phyloP scores from a whole-genome alignment of 2,888 invertebrate genomes.

The Abrostola tripartita region DNA sequence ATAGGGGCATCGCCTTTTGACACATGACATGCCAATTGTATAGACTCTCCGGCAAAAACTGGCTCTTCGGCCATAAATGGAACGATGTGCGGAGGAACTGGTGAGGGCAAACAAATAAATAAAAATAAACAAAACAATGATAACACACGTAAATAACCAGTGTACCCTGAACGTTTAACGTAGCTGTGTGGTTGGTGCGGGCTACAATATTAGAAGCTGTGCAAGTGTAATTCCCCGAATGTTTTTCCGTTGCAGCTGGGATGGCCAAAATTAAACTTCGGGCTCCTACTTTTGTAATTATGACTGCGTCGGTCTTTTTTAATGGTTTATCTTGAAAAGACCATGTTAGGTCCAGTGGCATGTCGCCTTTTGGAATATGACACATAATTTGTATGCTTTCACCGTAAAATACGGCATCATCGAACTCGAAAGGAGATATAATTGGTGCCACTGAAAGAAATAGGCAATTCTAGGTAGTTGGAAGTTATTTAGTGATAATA shows the following conservation, averaged over 20 bases:
- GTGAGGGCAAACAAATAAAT: slow-evolving; percentile 68
- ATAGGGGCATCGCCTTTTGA: slow-evolving; percentile 92
- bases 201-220: slow-evolving; percentile 91
- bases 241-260: slow-evolving; percentile 90
- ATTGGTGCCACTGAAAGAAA: slow-evolving; percentile 88
- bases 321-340: slow-evolving; percentile 89
- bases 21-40: slow-evolving; percentile 89
- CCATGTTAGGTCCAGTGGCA: slow-evolving; percentile 92
- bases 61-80: slow-evolving; percentile 90
- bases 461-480: slow-evolving; percentile 44
- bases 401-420: slow-evolving; percentile 87
- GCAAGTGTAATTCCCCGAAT: slow-evolving; percentile 93
- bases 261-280: slow-evolving; percentile 90
- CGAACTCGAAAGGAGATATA: slow-evolving; percentile 89
- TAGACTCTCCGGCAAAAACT: slow-evolving; percentile 90
- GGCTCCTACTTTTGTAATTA: slow-evolving; percentile 88
- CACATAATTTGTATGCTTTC: slow-evolving; percentile 89
- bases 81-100: slow-evolving; percentile 90
- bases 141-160: slow-evolving; percentile 64
- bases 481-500: slow-evolving; percentile 27
- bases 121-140: slow-evolving; percentile 63
- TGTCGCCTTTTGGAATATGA: slow-evolving; percentile 90
- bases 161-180: slow-evolving; percentile 91
- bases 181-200: slow-evolving; percentile 89
- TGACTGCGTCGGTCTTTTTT: slow-evolving; percentile 78